phyloP scores from a whole-genome alignment of 2,113 vertebrate species.

The Sitta europaea region DNA sequence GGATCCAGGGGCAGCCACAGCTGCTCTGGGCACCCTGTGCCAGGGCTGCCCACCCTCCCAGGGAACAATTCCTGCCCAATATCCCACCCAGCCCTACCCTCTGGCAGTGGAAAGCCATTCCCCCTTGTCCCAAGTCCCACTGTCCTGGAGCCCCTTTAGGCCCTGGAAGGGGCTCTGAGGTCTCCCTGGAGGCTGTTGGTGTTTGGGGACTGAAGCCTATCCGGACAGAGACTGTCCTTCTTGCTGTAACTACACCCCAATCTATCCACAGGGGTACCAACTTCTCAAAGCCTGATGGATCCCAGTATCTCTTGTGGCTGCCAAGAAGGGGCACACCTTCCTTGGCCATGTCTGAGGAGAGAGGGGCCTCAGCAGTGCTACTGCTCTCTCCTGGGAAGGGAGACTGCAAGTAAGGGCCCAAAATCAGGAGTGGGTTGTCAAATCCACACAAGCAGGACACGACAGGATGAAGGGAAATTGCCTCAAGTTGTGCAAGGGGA shows the following conservation, averaged over 20 bases:
- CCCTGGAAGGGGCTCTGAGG: neutral
- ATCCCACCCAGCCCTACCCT: fast-evolving
- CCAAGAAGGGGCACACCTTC: neutral
- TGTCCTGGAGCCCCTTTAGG: neutral
- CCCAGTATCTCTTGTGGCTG: neutral
- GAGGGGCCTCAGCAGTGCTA: neutral
- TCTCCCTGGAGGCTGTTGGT: neutral
- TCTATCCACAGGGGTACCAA: neutral
- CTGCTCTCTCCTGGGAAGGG: neutral
- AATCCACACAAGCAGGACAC: neutral
- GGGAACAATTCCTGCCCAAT: neutral
- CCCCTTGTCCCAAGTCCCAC: neutral
- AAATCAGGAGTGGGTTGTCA: neutral
- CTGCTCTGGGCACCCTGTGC: neutral
- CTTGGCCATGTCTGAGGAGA: neutral
- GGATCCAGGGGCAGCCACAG: neutral
- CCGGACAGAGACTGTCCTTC: neutral
- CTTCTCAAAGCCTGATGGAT: neutral
- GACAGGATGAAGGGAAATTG: neutral
- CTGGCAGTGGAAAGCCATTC: neutral
- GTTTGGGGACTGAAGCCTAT: no score
- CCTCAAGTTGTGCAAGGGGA: neutral
- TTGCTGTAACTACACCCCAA: neutral
- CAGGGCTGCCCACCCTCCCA: fast-evolving
- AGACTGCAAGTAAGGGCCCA: neutral